Percentiles rank a stretch among this genome's conserved stretches.
Conservation (phyloP, 2,113 vertebrate genomes). For the Pampusana beccarii region DNA sequence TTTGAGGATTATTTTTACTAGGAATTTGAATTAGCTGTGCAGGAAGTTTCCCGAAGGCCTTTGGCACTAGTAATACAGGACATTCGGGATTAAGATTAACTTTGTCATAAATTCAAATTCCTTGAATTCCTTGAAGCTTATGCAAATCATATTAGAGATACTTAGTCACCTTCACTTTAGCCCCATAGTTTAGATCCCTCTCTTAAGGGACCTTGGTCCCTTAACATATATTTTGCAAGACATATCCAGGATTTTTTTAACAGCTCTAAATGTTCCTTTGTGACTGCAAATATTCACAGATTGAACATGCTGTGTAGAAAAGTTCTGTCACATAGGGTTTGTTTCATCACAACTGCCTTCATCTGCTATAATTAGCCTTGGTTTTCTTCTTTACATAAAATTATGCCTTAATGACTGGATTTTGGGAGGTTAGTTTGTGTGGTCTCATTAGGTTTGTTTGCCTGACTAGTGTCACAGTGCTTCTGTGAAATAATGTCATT, state of each 20-base stretch:
- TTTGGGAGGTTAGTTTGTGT: neutral
- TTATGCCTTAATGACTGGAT: neutral
- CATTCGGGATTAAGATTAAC: neutral
- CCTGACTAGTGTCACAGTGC: neutral
- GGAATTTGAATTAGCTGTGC: neutral
- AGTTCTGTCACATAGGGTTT: neutral
- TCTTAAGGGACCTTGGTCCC: neutral
- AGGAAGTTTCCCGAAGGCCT: neutral
- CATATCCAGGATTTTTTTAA: neutral
- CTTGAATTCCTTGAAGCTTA: neutral
- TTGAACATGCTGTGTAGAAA: neutral
- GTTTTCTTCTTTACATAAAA: neutral
- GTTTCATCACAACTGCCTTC: neutral
- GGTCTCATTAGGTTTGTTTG: neutral
- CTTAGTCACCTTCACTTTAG: neutral
- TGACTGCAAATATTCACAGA: neutral
- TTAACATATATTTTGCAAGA: neutral
- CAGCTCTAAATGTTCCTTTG: neutral
- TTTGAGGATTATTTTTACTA: neutral
- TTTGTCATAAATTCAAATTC: neutral
- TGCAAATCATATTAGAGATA: neutral
- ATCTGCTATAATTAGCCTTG: neutral
- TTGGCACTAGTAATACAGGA: neutral
- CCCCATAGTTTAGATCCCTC: neutral
- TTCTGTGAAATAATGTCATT: neutral